Conservation (phyloP, 2,797 vertebrate genomes). For the Aratinga solstitialis region DNA sequence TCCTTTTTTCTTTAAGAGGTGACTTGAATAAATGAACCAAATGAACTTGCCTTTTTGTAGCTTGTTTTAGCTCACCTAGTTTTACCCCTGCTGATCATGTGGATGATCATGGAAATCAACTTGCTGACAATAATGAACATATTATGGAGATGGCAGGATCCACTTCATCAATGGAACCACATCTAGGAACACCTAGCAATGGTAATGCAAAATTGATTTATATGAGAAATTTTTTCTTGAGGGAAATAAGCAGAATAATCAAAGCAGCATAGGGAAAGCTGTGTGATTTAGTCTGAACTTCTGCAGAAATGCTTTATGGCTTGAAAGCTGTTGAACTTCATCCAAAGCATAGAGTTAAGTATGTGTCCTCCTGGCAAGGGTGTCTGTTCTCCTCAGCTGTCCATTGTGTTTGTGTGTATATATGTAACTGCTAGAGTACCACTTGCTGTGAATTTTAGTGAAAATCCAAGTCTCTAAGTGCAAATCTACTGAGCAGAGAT, state of each 20-base stretch:
- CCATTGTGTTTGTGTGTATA: accelerated
- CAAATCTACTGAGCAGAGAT: background rate
- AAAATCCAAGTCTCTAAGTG: too few species aligned
- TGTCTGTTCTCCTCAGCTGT: background rate
- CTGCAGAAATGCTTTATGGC: background rate
- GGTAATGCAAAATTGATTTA: constrained; percentile 35
- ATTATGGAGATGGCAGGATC: constrained; percentile 37
- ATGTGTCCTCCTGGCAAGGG: too few species aligned
- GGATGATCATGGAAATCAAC: constrained; percentile 56
- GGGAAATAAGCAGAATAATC: background rate
- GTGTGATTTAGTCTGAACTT: background rate
- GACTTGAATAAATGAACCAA: background rate
- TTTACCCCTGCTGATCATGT: constrained; percentile 61
- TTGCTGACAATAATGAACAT: constrained; percentile 13
- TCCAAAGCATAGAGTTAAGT: background rate
- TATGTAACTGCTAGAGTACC: background rate
- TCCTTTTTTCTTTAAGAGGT: background rate
- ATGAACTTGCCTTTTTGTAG: constrained; percentile 49
- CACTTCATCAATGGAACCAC: constrained; percentile 35
- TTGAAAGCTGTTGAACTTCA: background rate
- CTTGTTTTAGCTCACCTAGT: constrained; percentile 71
- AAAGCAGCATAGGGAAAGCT: background rate
- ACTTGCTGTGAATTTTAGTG: background rate
- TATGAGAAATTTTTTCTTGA: background rate
- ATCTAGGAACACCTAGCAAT: constrained; percentile 7